These are phyloP conservation scores for Anomalospiza imberbis DNA, from an alignment of 2,797 vertebrate species.

Conservation along the genomic window DNA sequence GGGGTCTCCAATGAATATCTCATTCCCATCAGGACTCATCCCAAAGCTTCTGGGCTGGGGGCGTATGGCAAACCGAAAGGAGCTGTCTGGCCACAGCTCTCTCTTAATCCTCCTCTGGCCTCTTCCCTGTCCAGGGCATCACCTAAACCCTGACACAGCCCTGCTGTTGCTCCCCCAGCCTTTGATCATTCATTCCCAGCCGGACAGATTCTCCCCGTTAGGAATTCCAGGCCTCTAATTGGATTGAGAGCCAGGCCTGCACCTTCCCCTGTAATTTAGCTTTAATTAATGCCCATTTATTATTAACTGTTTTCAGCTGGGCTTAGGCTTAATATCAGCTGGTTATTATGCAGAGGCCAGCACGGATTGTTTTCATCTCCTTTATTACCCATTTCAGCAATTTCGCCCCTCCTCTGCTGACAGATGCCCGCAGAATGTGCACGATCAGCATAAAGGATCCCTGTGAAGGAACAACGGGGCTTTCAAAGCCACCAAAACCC, in stretches of 20 bases:
- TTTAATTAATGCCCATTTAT: conserved; percentile 59
- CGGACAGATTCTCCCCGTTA: background rate
- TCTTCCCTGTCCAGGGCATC: background rate
- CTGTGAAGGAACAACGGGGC: background rate
- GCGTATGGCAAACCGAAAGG: background rate
- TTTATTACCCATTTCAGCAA: background rate
- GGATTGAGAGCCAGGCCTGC: background rate
- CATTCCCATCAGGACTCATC: background rate
- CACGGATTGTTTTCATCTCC: conserved; percentile 12
- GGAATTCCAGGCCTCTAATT: background rate
- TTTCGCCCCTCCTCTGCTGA: background rate
- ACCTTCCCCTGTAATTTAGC: conserved; percentile 37
- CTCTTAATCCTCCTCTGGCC: background rate
- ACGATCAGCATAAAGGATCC: background rate
- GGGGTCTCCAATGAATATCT: background rate
- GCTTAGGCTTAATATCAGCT: conserved; percentile 1
- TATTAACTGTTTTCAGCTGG: conserved; percentile 38
- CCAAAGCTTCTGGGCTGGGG: background rate
- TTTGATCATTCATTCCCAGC: conserved; percentile 5
- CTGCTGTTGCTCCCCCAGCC: background rate
- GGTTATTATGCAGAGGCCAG: conserved; percentile 9
- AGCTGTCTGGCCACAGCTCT: background rate
- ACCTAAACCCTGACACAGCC: background rate
- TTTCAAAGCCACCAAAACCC: background rate
- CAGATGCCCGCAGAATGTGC: background rate